Evolutionary conservation across 2,113 vertebrate genomes (phyloP).

Genomic region (Pipa parva): DNA sequence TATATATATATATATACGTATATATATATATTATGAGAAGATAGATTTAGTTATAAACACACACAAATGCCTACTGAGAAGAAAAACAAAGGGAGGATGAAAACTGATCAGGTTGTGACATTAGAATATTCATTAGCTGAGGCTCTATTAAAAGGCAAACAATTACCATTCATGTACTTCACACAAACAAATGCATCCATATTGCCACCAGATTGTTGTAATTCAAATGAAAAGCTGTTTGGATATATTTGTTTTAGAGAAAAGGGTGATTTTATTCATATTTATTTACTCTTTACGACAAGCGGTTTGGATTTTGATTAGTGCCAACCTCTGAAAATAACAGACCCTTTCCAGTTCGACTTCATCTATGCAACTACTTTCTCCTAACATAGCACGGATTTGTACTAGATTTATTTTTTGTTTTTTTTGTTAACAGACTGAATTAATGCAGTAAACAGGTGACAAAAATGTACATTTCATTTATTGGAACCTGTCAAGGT

Average conservation of each 20-base stretch:
- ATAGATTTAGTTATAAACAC: no score
- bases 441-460: constrained; percentile 76
- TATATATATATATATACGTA: no score
- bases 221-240: constrained; percentile 55
- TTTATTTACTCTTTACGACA: no score
- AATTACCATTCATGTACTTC: constrained; percentile 26
- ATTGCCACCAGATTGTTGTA: constrained; percentile 50
- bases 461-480: constrained; percentile 82
- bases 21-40: no score
- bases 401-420: constrained; percentile 19
- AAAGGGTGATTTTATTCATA: no score
- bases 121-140: constrained; percentile 29
- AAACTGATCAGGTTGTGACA: constrained; percentile 5
- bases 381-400: constrained; percentile 20
- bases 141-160: constrained; percentile 15
- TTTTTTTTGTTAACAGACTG: constrained; percentile 55
- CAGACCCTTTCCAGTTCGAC: constrained; percentile 60
- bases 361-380: constrained; percentile 61
- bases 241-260: constrained; percentile 62
- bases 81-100: no score
- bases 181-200: constrained; percentile 21
- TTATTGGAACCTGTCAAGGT: constrained; percentile 81
- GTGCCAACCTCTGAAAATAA: no score
- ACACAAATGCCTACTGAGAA: no score
- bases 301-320: no score